These are phyloP conservation scores for Axinella damicornis DNA, from an alignment of 37 sponge, comb jelly and placozoan species.

Conservation along the genomic window DNA sequence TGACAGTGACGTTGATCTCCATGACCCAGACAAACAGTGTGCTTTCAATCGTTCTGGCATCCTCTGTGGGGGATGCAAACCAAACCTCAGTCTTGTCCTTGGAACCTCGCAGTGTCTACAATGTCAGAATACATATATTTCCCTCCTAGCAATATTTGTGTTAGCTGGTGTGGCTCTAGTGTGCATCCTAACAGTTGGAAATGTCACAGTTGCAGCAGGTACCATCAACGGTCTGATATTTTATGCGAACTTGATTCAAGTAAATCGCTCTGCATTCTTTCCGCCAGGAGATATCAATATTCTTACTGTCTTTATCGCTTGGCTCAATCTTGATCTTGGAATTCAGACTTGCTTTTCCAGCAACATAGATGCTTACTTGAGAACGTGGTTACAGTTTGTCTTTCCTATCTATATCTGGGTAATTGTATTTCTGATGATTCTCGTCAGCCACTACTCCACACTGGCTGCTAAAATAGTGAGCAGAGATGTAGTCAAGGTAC, in stretches of 20 bases:
- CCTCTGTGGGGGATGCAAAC: not conserved
- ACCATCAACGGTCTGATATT: constrained; percentile 25
- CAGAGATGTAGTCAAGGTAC: not conserved
- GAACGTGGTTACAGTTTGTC: constrained; percentile 25
- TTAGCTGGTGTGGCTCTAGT: not conserved
- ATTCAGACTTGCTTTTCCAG: not conserved
- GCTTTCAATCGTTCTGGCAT: not conserved
- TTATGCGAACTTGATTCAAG: not conserved
- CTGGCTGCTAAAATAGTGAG: not conserved
- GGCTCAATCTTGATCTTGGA: constrained; percentile 22
- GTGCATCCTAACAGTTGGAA: not conserved
- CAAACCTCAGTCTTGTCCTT: not conserved
- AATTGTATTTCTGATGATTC: not conserved
- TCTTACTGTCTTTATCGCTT: constrained; percentile 3
- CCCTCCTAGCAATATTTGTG: not conserved
- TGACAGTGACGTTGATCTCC: not conserved
- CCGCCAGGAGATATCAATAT: not conserved
- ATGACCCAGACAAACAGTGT: not conserved
- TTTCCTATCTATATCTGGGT: constrained; percentile 2
- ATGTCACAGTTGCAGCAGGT: constrained; percentile 12
- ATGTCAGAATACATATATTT: not conserved
- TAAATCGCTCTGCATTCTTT: not conserved
- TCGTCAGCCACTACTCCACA: not conserved
- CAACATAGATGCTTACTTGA: not conserved
- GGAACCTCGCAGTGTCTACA: not conserved